These are phyloP conservation scores for Poecilus cupreus DNA, from an alignment of 2,888 invertebrate genomes.

Conservation along the genomic window DNA sequence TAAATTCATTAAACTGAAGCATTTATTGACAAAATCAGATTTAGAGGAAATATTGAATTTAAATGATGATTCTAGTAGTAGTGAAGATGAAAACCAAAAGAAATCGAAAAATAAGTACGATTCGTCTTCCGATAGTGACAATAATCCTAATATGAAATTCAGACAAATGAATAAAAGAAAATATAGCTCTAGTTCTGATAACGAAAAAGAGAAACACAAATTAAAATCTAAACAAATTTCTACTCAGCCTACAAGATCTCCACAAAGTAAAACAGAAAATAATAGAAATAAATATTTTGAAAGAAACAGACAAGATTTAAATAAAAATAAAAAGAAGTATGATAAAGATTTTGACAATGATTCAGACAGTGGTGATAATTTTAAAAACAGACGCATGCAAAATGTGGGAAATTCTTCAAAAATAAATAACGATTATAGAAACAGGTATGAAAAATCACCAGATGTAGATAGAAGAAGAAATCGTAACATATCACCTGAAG, in stretches of 20 bases:
- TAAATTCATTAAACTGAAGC: conserved; percentile 81
- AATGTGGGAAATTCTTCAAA: background rate
- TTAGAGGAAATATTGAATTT: conserved; percentile 70
- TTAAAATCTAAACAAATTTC: conserved; percentile 11
- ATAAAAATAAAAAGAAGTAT: conserved; percentile 43
- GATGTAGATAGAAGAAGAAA: conserved; percentile 52
- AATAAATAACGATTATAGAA: conserved; percentile 26
- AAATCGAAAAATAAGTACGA: conserved; percentile 63
- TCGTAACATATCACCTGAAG: conserved; percentile 58
- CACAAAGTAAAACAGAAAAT: background rate
- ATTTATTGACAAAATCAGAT: conserved; percentile 72
- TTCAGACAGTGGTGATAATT: conserved; percentile 61
- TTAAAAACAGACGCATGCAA: background rate
- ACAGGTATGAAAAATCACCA: conserved; percentile 29
- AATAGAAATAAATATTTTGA: background rate
- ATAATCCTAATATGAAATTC: conserved; percentile 57
- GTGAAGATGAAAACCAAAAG: conserved; percentile 50
- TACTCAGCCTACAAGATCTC: background rate
- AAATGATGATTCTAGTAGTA: conserved; percentile 52
- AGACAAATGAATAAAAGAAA: conserved; percentile 55
- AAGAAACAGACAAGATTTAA: conserved; percentile 56
- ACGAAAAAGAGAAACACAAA: conserved; percentile 15
- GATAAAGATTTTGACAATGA: conserved; percentile 52
- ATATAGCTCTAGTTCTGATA: conserved; percentile 38
- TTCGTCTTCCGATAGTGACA: conserved; percentile 62